phyloP scores from a whole-genome alignment of 2,888 invertebrate genomes.

The Gastrophysa polygoni region DNA sequence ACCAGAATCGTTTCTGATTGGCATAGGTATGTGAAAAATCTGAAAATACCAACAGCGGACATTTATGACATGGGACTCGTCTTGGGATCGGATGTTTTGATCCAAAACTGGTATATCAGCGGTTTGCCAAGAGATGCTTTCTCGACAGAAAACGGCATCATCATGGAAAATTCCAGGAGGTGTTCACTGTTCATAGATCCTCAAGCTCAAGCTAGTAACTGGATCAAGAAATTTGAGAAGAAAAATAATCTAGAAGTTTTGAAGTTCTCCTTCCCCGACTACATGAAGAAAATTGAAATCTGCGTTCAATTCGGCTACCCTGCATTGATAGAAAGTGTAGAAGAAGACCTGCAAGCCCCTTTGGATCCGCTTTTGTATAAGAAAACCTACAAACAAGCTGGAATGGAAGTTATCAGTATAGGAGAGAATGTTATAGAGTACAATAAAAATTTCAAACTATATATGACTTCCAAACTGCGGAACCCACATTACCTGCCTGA shows the following conservation, averaged over 20 bases:
- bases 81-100: conserved; percentile 84
- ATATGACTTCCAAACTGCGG: conserved; percentile 81
- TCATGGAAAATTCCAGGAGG: conserved; percentile 77
- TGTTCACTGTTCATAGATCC: conserved; percentile 86
- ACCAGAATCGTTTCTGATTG: conserved; percentile 69
- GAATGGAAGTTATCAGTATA: conserved; percentile 74
- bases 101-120: conserved; percentile 84
- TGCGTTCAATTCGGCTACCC: conserved; percentile 80
- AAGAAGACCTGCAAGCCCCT: conserved; percentile 78
- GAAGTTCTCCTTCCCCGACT: conserved; percentile 76
- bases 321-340: conserved; percentile 76
- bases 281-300: conserved; percentile 76
- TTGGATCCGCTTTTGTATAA: conserved; percentile 78
- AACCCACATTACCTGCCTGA: conserved; percentile 89
- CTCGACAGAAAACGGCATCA: conserved; percentile 85
- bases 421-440: conserved; percentile 82
- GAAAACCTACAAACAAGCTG: conserved; percentile 75
- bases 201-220: conserved; percentile 83
- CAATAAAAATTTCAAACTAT: conserved; percentile 75
- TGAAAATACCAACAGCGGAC: conserved; percentile 79
- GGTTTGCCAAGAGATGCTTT: conserved; percentile 82
- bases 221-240: conserved; percentile 85
- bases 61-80: conserved; percentile 74
- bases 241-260: conserved; percentile 71
- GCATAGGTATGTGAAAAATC: conserved; percentile 67